Evolutionary conservation across 2,113 vertebrate genomes (phyloP), one percentile per base, ranked within the genome.

Genomic region (Cricetomys ansorgei): DNA sequence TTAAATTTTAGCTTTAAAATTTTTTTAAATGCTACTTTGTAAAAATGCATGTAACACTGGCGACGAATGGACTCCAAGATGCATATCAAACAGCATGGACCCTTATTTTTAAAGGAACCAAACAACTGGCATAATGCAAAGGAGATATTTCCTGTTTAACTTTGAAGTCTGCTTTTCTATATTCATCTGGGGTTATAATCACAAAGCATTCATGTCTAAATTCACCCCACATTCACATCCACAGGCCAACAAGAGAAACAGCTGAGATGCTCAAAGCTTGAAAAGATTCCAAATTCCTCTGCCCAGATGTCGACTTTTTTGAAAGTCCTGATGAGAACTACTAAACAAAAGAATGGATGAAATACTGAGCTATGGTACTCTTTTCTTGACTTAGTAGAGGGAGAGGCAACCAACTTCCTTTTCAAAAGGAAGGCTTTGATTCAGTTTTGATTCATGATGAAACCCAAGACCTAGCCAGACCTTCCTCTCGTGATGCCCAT

Each of bases 281-380:
- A 69, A 62, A 21, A 81, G 57, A 79, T 65, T 93, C 45, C 59
- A 96, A 37, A 29, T 77, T 91, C 62, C 94, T 48, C 23, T 72
- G 29, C 40, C 65, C 85, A 93, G 69, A 7, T 96, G 37, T 70
- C 93, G 48, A 93, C 19, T 75, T 80, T 50, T 67, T 80, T 92
- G 7, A 94, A 97, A 83, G 17, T 92, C 69, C 83, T 93, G 69
- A 3, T 62, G 70, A 90, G 76, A 94, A 93, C 2, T 21, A 84
- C 59, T 50, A 45, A 83, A 62, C 48, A 12, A 80, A 96, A 96
- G 76, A 6, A 73, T 0, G 3, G 6, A 62, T 80, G 7, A 87
- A 91, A 94, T 76, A 94, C 80, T 5, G 37, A 96, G 55, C 69
- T 0, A 3, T 2, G 31, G 45, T 27, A 6, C 15, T 25, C 59